Conservation (phyloP, 2,797 vertebrate genomes). For the Rhinella marina region DNA sequence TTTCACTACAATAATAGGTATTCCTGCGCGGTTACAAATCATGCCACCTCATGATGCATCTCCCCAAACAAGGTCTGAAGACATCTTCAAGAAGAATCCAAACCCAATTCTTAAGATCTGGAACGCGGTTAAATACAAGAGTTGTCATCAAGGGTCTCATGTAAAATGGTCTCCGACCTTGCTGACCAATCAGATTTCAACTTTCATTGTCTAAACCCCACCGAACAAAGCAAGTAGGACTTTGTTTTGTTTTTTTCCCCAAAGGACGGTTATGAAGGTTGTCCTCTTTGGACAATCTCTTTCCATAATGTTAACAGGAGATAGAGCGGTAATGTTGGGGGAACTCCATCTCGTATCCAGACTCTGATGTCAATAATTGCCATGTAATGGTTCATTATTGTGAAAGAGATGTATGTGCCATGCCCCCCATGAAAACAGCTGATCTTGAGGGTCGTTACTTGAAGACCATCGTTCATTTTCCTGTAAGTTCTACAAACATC, state of each 20-base stretch:
- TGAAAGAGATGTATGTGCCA: no score
- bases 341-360: no score
- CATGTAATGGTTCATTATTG: no score
- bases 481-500: no score
- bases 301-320: no score
- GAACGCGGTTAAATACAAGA: background rate
- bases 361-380: no score
- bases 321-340: no score
- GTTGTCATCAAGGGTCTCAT: background rate
- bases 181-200: background rate
- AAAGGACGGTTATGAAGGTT: no score
- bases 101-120: background rate
- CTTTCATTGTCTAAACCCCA: background rate
- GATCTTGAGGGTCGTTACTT: no score
- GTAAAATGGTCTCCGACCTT: background rate
- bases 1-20: conserved; percentile 66
- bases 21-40: conserved; percentile 67
- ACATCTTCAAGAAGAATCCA: conserved; percentile 44
- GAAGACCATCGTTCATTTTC: no score
- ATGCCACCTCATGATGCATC: conserved; percentile 64
- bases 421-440: no score
- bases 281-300: no score
- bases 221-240: background rate
- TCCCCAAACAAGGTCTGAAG: conserved; percentile 43
- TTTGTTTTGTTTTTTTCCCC: background rate